phyloP scores from a whole-genome alignment of 2,113 vertebrate genomes.

The Castor canadensis region DNA sequence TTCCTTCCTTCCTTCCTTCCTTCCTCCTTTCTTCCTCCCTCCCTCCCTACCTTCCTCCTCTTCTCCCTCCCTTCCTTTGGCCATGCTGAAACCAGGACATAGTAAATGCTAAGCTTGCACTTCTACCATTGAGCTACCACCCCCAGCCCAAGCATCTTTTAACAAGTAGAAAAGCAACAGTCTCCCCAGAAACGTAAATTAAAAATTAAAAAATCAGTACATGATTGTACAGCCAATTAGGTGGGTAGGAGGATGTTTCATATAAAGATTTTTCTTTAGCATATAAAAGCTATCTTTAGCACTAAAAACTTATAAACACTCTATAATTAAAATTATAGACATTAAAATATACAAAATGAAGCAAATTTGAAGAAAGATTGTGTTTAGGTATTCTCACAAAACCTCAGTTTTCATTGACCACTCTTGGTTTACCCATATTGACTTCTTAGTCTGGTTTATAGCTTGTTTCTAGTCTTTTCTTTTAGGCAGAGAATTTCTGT shows the following conservation, averaged over 20 bases:
- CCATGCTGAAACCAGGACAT: no score
- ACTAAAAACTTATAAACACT: background rate
- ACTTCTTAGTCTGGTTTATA: background rate
- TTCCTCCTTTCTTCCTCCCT: no score
- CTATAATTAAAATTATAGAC: conserved; percentile 3
- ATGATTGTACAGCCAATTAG: background rate
- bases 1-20: no score
- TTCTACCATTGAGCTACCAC: no score
- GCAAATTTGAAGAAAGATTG: background rate
- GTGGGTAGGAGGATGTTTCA: background rate
- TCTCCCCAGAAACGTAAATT: background rate
- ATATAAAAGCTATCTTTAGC: background rate
- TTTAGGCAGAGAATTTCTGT: background rate
- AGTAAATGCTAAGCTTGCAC: no score
- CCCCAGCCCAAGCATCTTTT: no score
- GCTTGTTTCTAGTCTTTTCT: background rate
- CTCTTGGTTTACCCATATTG: background rate
- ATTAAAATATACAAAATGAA: conserved; percentile 27
- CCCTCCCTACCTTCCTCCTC: no score
- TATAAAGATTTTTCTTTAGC: background rate
- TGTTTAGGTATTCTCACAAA: background rate
- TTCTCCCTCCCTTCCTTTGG: no score
- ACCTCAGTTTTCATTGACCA: background rate
- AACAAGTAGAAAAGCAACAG: background rate
- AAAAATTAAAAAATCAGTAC: background rate